These are phyloP conservation scores for Zootoca vivipara DNA, from an alignment of 2,113 vertebrate species.

Conservation along the genomic window DNA sequence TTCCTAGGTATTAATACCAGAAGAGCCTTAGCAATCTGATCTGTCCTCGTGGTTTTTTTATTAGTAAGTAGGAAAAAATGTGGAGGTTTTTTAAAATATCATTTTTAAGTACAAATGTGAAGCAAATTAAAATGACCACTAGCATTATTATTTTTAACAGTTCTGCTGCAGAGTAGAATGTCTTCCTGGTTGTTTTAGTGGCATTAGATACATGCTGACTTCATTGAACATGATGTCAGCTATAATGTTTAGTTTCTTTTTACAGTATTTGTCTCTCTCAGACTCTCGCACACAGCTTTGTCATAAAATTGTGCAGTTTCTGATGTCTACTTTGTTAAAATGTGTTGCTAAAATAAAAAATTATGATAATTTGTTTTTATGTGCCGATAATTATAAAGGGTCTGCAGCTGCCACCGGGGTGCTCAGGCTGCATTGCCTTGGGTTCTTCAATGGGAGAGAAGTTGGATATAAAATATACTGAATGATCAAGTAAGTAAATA, in stretches of 20 bases:
- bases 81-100: not conserved
- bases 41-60: not conserved
- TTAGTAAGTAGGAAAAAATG: not conserved
- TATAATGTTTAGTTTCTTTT: constrained; percentile 41
- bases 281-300: constrained; percentile 28
- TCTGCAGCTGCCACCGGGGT: not conserved
- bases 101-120: not conserved
- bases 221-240: constrained; percentile 46
- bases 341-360: constrained; percentile 51
- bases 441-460: too few relatives aligned
- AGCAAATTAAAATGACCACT: not conserved
- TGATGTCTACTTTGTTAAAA: constrained; percentile 29
- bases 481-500: too few relatives aligned
- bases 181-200: constrained; percentile 39
- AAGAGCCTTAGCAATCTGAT: not conserved
- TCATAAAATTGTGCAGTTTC: constrained; percentile 29
- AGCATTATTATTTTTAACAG: constrained; percentile 18
- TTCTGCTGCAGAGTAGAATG: constrained; percentile 22
- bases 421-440: too few relatives aligned
- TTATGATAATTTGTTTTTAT: constrained; percentile 32
- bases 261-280: constrained; percentile 22
- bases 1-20: not conserved
- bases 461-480: too few relatives aligned
- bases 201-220: constrained; percentile 57
- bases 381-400: not conserved